Evolutionary conservation across 2,888 invertebrate genomes (phyloP), one percentile per base, ranked within the genome.

Genomic region (Callosobruchus maculatus): DNA sequence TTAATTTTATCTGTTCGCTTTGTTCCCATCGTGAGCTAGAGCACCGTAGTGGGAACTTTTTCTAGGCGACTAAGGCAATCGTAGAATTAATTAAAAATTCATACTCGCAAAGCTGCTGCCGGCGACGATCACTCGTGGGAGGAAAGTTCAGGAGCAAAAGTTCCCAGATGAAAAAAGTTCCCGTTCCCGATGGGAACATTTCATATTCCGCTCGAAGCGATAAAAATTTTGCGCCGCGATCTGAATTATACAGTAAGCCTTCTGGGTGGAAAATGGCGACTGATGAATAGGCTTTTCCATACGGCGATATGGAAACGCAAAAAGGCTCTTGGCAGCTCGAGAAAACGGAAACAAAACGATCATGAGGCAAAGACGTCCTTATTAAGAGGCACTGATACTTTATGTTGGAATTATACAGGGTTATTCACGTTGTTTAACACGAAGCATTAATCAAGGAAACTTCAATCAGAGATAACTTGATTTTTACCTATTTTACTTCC

Each of bases 71-170:
- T 76, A 72, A 74, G 74, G 74, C 76, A 78, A 79, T 79, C 77
- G 76, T 75, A 75, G 76, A 79, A 78, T 77, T 79, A 78, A 79
- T 79, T 78, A 77, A 79, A 79, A 78, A 78, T 78, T 77, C 77
- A 78, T 77, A 78, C 74, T 77, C 75, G 77, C 74, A 74, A 68
- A 73, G 67, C 69, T 31, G 67, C 5, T 13, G 21, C 20, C 68
- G 49, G 49, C 49, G 49, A 49, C 49, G 49, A 49, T 49, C 49
- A 49, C 49, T 49, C 49, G 49, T 49, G 49, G 49, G 49, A 49
- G 18, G 13, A 49, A 49, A 49, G 49, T 49, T 49, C 49, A 49
- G 13, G 1, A 18, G 49, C 13, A 49, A 13, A 49, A 49, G 49
- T 49, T 49, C 49, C 7, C 49, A 49, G 49, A 49, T 49, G 49